A percentile compares a stretch with the other conserved stretches of the same genome.
Conservation (phyloP, 30 jellyfish, hydroid and myxozoan genomes). For the Hydra vulgaris region DNA sequence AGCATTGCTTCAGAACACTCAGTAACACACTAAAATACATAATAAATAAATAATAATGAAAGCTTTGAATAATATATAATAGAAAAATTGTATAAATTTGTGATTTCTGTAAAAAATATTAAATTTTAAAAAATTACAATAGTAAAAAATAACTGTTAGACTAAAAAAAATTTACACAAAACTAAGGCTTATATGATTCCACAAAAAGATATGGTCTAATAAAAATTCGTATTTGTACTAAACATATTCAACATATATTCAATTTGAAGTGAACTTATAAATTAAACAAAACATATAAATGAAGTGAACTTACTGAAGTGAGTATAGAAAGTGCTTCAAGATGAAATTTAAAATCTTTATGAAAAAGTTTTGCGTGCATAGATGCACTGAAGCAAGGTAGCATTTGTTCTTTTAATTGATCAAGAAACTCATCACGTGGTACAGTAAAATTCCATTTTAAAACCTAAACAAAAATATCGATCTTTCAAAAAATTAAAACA, state of each 20-base stretch:
- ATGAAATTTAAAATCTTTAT: constrained; percentile 76
- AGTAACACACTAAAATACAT: constrained; percentile 29
- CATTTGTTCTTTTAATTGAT: constrained; percentile 83
- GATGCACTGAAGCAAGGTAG: constrained; percentile 72
- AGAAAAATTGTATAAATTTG: too few species aligned
- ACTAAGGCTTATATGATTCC: too few species aligned
- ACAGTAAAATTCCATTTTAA: constrained; percentile 76
- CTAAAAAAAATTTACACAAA: too few species aligned
- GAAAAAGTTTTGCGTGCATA: constrained; percentile 53
- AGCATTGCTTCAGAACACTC: constrained; percentile 54
- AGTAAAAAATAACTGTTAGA: too few species aligned
- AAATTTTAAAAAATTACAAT: too few species aligned
- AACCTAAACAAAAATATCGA: constrained; percentile 36
- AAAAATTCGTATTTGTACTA: too few species aligned
- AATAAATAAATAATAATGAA: neutral
- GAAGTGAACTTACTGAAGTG: constrained; percentile 19
- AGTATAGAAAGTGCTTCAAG: constrained; percentile 64
- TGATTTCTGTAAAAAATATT: too few species aligned
- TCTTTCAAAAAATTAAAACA: neutral
- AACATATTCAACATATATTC: too few species aligned
- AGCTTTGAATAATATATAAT: too few species aligned
- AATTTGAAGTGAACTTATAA: too few species aligned
- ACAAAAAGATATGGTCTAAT: too few species aligned
- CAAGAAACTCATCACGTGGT: constrained; percentile 83
- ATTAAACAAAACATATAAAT: too few species aligned